Evolutionary conservation across 2,797 vertebrate genomes (phyloP).

Genomic region (Zalophus californianus): DNA sequence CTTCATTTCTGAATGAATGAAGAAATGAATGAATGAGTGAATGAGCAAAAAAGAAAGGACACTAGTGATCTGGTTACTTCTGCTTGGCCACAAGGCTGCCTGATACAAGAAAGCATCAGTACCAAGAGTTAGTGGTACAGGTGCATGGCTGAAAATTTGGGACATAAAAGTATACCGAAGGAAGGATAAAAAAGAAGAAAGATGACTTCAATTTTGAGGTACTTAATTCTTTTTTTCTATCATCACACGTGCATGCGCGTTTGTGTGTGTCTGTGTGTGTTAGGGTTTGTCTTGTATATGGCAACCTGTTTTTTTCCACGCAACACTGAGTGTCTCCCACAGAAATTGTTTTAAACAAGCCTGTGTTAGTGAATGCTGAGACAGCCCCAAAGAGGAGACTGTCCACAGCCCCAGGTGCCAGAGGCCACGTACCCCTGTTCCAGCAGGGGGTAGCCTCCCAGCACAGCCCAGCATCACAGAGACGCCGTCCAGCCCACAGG

Average conservation of each 20-base stretch:
- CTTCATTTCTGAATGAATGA: neutral
- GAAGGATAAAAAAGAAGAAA: neutral
- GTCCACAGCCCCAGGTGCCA: accelerated
- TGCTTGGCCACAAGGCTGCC: neutral
- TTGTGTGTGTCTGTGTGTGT: neutral
- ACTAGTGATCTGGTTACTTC: neutral
- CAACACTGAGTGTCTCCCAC: neutral
- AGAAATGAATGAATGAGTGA: neutral
- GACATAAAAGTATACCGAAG: neutral
- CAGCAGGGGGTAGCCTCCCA: neutral
- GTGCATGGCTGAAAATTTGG: neutral
- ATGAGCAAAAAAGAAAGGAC: neutral
- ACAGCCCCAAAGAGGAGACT: neutral
- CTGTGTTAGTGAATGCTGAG: neutral
- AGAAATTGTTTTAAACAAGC: neutral
- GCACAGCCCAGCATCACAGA: accelerated
- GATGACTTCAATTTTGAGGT: neutral
- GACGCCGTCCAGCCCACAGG: accelerated
- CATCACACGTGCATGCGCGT: accelerated
- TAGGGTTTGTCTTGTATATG: no score
- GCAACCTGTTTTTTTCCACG: neutral
- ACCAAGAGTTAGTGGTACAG: neutral
- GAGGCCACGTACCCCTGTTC: neutral
- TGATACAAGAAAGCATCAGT: accelerated
- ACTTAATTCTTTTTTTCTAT: no score